These are phyloP conservation scores for Acrossocheilus wenchowensis DNA, from an alignment of 2,797 vertebrate genomes.

Conservation along the genomic window DNA sequence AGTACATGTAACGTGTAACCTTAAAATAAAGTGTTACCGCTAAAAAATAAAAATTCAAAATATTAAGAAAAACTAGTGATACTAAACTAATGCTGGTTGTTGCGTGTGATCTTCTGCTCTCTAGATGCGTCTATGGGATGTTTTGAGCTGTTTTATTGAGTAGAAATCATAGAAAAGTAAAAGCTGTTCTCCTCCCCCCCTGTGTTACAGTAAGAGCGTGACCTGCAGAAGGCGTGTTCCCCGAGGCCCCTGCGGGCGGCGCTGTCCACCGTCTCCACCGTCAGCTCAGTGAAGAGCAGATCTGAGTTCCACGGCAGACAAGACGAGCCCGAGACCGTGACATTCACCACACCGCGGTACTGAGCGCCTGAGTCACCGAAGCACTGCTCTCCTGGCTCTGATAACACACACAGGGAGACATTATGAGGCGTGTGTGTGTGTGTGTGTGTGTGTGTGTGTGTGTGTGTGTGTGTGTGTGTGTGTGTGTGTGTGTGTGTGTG, in stretches of 20 bases:
- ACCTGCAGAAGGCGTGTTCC: conserved; percentile 92
- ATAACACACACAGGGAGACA: neutral
- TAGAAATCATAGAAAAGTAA: neutral
- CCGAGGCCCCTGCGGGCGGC: conserved; percentile 82
- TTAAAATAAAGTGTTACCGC: no score
- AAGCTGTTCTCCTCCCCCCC: neutral
- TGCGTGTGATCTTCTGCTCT: neutral
- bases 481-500: no score
- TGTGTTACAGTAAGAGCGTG: neutral
- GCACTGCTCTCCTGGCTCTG: conserved; percentile 81
- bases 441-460: no score
- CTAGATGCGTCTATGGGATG: neutral
- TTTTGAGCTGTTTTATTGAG: neutral
- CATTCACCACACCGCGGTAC: conserved; percentile 83
- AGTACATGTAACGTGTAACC: no score
- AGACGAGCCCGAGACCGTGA: conserved; percentile 77
- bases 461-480: no score
- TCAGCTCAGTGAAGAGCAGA: conserved; percentile 85
- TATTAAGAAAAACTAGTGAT: no score
- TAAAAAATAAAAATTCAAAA: no score
- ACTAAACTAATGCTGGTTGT: no score
- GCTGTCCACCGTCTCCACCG: conserved; percentile 71
- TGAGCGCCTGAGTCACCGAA: conserved; percentile 76
- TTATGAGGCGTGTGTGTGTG: no score
- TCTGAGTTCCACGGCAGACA: conserved; percentile 92